These are phyloP conservation scores for Petrosia ficiformis DNA, from an alignment of 37 sponge, comb jelly and placozoan species.

Conservation along the genomic window DNA sequence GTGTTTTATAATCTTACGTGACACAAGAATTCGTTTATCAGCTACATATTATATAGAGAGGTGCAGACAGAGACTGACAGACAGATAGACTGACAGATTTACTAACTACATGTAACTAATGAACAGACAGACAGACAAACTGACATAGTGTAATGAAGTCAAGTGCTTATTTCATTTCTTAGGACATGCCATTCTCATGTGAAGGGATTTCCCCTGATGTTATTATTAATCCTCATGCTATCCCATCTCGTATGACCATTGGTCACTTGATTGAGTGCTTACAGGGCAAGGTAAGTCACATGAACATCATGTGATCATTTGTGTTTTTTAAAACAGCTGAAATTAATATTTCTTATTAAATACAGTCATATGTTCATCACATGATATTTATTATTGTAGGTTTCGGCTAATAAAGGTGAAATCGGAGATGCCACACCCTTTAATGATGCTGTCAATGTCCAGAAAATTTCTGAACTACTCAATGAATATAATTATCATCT, in stretches of 20 bases:
- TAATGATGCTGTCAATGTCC: slow-evolving; percentile 98
- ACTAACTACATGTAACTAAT: too few relatives aligned
- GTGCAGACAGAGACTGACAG: too few relatives aligned
- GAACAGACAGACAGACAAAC: too few relatives aligned
- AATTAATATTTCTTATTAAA: too few relatives aligned
- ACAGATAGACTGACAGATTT: too few relatives aligned
- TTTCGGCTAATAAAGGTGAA: slow-evolving; percentile 98
- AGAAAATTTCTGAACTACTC: slow-evolving; percentile 96
- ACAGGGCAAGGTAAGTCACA: slow-evolving; percentile 84
- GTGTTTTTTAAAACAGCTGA: neutral
- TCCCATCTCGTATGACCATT: slow-evolving; percentile 99
- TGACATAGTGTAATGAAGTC: neutral
- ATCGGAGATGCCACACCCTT: slow-evolving; percentile 99
- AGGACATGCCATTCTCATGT: slow-evolving; percentile 99
- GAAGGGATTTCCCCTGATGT: slow-evolving; percentile 97
- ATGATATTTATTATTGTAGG: slow-evolving; percentile 45
- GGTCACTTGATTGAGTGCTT: slow-evolving; percentile 99
- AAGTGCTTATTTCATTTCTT: neutral
- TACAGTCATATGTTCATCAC: neutral
- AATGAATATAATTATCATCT: slow-evolving; percentile 93
- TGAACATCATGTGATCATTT: neutral
- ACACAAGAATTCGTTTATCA: too few relatives aligned
- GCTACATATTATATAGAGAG: too few relatives aligned
- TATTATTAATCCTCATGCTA: slow-evolving; percentile 99
- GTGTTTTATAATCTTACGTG: neutral